A percentile compares a stretch with the other conserved stretches of the same genome.
These are phyloP conservation scores for Typhlichthys eigenmanni DNA, from an alignment of 2,797 vertebrate genomes.

Conservation along the genomic window DNA sequence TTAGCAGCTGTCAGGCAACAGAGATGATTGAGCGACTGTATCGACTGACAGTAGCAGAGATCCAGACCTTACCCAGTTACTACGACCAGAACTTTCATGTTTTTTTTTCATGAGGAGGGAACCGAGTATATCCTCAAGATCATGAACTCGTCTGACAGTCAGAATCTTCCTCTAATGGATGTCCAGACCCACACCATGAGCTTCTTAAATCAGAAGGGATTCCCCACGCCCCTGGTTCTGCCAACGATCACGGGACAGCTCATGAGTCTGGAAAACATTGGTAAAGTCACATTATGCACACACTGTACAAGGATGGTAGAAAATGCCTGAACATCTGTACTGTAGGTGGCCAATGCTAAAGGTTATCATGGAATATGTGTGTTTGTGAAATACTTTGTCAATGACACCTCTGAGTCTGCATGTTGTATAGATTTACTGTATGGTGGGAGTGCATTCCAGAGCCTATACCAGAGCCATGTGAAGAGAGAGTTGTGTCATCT, in stretches of 20 bases:
- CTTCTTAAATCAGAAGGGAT: constrained; percentile 73
- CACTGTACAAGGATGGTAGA: too few relatives aligned
- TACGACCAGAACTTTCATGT: constrained; percentile 85
- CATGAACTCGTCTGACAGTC: constrained; percentile 77
- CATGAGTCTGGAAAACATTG: constrained; percentile 72
- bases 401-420: too few relatives aligned
- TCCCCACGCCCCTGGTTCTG: constrained; percentile 69
- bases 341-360: too few relatives aligned
- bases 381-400: too few relatives aligned
- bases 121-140: constrained; percentile 82
- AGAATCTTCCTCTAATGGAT: constrained; percentile 65
- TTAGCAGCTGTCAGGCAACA: constrained; percentile 66
- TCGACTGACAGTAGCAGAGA: constrained; percentile 63
- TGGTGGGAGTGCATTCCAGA: too few relatives aligned
- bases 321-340: too few relatives aligned
- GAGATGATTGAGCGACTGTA: constrained; percentile 71
- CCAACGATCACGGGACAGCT: constrained; percentile 58
- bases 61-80: constrained; percentile 81
- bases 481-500: too few relatives aligned
- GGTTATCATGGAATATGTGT: too few relatives aligned
- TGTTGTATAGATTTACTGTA: too few relatives aligned
- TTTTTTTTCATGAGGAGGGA: constrained; percentile 16
- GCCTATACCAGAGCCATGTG: too few relatives aligned
- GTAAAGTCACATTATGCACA: constrained; percentile 50
- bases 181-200: constrained; percentile 76